Evolutionary conservation across 1,140 invertebrate genomes (phyloP).

Genomic region (Centruroides sculpturatus): DNA sequence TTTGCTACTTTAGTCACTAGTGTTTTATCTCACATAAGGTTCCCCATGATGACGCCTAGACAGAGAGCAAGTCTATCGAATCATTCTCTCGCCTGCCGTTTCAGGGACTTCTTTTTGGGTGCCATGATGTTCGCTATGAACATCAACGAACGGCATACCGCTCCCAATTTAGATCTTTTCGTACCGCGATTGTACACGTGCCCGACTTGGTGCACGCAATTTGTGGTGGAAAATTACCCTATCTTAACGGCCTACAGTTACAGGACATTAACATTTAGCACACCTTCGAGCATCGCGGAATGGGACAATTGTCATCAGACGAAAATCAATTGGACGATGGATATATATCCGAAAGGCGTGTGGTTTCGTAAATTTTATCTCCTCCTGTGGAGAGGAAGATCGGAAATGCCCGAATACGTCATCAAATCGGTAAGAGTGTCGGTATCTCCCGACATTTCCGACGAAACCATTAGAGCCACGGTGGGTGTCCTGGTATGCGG

Average conservation of each 20-base stretch:
- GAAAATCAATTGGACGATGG: conserved; percentile 62
- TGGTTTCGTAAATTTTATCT: conserved; percentile 67
- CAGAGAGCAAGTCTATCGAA: conserved; percentile 65
- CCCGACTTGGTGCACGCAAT: conserved; percentile 55
- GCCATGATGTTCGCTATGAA: conserved; percentile 76
- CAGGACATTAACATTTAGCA: conserved; percentile 66
- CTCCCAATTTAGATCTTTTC: conserved; percentile 41
- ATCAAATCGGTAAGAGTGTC: conserved; percentile 39
- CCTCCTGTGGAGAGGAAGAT: conserved; percentile 60
- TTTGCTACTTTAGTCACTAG: conserved; percentile 36
- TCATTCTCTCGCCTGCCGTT: conserved; percentile 56
- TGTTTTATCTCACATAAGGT: conserved; percentile 62
- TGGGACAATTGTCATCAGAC: conserved; percentile 29
- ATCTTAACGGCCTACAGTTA: conserved; percentile 56
- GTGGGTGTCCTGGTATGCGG: conserved; percentile 62
- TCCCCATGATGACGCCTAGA: conserved; percentile 81
- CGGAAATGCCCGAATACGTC: conserved; percentile 65
- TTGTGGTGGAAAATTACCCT: conserved; percentile 61
- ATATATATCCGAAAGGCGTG: conserved; percentile 74
- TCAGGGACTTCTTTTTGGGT: conserved; percentile 77
- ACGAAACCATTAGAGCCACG: conserved; percentile 42
- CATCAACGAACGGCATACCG: conserved; percentile 47
- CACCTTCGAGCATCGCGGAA: conserved; percentile 30
- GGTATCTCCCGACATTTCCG: conserved; percentile 26
- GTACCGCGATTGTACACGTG: conserved; percentile 77